Conservation (phyloP, 2,797 vertebrate species). For the Poeciliopsis paucimaculata region DNA sequence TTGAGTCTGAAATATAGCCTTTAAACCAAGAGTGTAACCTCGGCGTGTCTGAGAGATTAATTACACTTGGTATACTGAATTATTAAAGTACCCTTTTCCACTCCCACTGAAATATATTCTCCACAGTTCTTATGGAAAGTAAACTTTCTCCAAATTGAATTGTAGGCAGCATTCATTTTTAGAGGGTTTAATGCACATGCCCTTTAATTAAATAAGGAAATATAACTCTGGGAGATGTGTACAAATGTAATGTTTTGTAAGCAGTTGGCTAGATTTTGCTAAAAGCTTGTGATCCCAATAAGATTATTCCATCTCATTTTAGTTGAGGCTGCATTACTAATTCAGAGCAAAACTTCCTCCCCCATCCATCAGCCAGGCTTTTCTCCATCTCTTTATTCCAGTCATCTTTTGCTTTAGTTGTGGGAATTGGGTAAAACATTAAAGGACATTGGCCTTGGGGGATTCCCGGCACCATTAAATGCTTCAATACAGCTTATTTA, state of each 20-base stretch:
- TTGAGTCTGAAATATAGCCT: constrained; percentile 9
- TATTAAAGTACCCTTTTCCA: constrained; percentile 7
- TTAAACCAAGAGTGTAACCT: not conserved
- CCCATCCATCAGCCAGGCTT: constrained; percentile 17
- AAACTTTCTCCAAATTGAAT: constrained; percentile 15
- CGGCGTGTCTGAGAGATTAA: not conserved
- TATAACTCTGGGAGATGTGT: constrained; percentile 15
- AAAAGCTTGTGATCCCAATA: constrained; percentile 38
- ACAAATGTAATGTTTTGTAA: constrained; percentile 31
- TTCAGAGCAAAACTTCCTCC: constrained; percentile 12
- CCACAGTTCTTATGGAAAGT: constrained; percentile 7
- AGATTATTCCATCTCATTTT: constrained; percentile 25
- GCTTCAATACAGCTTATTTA: not conserved
- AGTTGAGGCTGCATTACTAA: constrained; percentile 29
- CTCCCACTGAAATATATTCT: constrained; percentile 1
- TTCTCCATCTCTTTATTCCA: not conserved
- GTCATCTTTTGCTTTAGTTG: constrained; percentile 16
- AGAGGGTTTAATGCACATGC: constrained; percentile 23
- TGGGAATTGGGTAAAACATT: constrained; percentile 4
- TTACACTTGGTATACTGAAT: constrained; percentile 3
- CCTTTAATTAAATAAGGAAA: constrained; percentile 36
- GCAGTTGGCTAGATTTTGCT: constrained; percentile 14
- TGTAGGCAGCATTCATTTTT: constrained; percentile 10
- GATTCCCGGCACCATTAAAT: not conserved
- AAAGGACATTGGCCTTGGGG: constrained; percentile 4